Evolutionary conservation across 2,113 vertebrate species (phyloP).

Genomic region (Sardina pilchardus): DNA sequence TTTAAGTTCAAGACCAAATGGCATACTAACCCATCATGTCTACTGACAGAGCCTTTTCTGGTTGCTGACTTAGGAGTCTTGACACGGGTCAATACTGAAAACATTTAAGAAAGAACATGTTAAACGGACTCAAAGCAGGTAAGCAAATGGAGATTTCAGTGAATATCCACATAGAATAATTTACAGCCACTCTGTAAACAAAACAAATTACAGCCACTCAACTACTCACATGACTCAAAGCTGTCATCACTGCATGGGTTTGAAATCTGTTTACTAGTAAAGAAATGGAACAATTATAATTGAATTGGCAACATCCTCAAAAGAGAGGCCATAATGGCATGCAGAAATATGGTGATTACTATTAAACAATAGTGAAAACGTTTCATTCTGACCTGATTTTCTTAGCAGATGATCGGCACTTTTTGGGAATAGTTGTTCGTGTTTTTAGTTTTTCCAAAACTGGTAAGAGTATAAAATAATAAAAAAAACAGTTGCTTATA

Average conservation of each 20-base stretch:
- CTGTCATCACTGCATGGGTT: slow-evolving; percentile 64
- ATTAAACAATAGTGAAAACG: neutral
- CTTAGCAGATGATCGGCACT: slow-evolving; percentile 43
- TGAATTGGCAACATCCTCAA: neutral
- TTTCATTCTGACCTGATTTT: slow-evolving; percentile 51
- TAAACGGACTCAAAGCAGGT: neutral
- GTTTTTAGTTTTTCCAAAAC: slow-evolving; percentile 57
- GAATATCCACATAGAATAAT: neutral
- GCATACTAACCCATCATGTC: neutral
- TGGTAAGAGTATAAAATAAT: slow-evolving; percentile 54
- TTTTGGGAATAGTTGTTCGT: slow-evolving; percentile 49
- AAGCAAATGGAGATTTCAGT: neutral
- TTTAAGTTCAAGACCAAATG: neutral
- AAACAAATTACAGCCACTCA: neutral
- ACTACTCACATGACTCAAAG: slow-evolving; percentile 73
- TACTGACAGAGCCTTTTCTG: neutral
- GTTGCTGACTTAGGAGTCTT: neutral
- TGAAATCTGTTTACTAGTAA: slow-evolving; percentile 49
- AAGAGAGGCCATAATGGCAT: neutral
- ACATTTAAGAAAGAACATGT: neutral
- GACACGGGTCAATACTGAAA: neutral
- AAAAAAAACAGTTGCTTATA: neutral
- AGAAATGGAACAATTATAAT: neutral
- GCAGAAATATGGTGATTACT: neutral
- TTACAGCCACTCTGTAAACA: neutral